Conservation (phyloP, 2,113 vertebrate genomes). For the Cervus canadensis region DNA sequence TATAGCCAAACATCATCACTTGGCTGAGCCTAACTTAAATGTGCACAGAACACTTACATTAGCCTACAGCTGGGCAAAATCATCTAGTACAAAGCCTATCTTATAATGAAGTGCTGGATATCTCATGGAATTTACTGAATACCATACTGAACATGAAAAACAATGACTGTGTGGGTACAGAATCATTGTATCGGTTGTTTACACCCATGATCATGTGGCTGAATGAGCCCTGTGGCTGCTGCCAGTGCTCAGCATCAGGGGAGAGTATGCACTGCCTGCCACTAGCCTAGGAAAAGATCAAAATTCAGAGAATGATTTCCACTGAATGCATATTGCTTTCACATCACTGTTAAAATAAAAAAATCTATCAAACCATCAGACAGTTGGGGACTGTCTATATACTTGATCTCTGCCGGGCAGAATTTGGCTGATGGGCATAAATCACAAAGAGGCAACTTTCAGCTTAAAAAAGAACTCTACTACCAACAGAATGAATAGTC, state of each 20-base stretch:
- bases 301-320: background rate
- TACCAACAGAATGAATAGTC: background rate
- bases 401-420: background rate
- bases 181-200: background rate
- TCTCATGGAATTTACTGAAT: background rate
- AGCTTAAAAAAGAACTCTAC: slow-evolving; percentile 10
- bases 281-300: background rate
- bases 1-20: background rate
- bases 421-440: background rate
- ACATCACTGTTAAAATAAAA: background rate
- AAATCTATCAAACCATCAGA: background rate
- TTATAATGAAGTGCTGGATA: background rate
- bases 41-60: background rate
- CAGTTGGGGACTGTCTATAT: background rate
- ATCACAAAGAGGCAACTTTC: background rate
- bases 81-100: background rate
- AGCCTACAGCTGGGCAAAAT: background rate
- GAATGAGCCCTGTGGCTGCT: background rate
- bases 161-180: background rate
- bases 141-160: background rate
- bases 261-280: background rate
- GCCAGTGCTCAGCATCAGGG: background rate
- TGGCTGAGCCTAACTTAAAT: background rate
- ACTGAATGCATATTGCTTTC: background rate
- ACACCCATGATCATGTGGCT: background rate